Evolutionary conservation across 2,797 vertebrate species (phyloP), one percentile per base, ranked within the genome.

Genomic region (Chiropotes sagulatus): DNA sequence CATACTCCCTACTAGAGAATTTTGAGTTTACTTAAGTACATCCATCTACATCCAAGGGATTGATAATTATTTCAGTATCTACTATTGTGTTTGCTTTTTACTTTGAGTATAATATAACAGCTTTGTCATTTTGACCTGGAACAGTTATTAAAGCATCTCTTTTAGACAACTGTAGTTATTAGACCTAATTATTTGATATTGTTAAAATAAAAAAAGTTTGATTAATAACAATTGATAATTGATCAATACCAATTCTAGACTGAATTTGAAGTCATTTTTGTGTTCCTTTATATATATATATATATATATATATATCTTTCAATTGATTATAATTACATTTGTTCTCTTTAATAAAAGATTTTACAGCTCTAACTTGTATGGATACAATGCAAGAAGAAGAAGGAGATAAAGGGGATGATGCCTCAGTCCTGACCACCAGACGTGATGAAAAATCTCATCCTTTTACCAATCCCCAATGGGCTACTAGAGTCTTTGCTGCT

Each of bases 401-500:
- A 88, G 98, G 98, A 28, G 96, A 98, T 83, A 98, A 99, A 96
- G 99, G 96, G 24, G 99, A 99, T 54, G 99, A 99, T 97, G 98
- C 98, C 3, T 99, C 99, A 1, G 98, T 98, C 11, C 99, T 99
- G 95, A 99, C 98, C 0, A 98, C 98, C 26, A 98, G 98, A 81
- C 98, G 58, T 0, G 97, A 99, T 8, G 99, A 99, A 52, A 98
- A 94, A 33, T 97, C 97, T 20, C 99, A 99, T 36, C 98, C 99
- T 33, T 99, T 99, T 97, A 99, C 98, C 39, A 99, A 99, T 67
- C 99, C 99, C 84, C 99, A 99, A 39, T 99, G 99, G 99, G 97
- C 99, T 72, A 99, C 99, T 1, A 99, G 99, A 94, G 99, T 99
- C 97, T 99, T 99, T 58, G 99, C 99, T 95, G 99, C 99, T 94